phyloP scores from a whole-genome alignment of 2,797 vertebrate species.

The Emydoidea blandingii region DNA sequence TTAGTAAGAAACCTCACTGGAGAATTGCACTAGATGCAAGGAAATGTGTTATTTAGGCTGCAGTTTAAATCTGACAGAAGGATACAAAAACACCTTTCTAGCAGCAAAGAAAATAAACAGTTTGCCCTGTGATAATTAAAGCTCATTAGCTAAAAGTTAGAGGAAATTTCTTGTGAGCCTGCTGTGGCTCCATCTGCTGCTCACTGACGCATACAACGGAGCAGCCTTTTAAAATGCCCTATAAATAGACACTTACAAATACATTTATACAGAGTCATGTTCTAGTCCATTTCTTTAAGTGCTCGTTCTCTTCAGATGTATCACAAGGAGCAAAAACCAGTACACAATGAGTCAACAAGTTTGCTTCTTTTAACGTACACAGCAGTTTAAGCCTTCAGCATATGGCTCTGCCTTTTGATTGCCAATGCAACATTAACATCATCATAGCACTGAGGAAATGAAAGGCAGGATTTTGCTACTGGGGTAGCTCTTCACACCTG shows the following conservation, averaged over 20 bases:
- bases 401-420: background rate
- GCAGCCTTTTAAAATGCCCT: background rate
- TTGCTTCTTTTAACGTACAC: background rate
- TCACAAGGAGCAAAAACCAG: background rate
- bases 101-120: background rate
- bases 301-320: background rate
- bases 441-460: background rate
- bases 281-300: background rate
- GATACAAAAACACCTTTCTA: background rate
- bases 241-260: background rate
- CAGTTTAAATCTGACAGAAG: background rate
- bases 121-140: background rate
- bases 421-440: background rate
- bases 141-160: background rate
- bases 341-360: background rate
- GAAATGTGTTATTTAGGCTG: background rate
- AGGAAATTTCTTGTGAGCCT: background rate
- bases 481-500: accelerated
- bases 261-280: background rate
- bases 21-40: background rate
- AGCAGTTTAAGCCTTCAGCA: background rate
- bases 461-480: background rate
- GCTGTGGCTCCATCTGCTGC: slow-evolving; percentile 40
- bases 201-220: background rate
- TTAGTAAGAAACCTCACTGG: background rate